phyloP scores from a whole-genome alignment of 2,113 vertebrate species.

The Strigops habroptila region DNA sequence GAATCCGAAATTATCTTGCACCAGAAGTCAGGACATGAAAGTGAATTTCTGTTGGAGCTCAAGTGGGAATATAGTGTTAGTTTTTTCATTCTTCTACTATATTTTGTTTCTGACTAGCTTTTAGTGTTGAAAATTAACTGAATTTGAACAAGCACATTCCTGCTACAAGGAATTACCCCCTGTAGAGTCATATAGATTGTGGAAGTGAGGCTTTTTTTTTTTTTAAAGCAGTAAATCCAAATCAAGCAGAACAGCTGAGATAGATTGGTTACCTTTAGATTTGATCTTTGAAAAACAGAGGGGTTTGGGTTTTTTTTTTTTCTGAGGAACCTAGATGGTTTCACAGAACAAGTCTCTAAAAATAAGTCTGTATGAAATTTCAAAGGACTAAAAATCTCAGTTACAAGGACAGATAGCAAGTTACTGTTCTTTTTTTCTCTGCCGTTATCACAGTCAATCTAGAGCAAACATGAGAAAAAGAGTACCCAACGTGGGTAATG shows the following conservation, averaged over 20 bases:
- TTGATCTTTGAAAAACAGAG: background rate
- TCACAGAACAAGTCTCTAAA: background rate
- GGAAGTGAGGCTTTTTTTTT: background rate
- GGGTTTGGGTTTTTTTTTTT: too few relatives aligned
- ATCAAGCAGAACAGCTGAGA: background rate
- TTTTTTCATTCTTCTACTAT: background rate
- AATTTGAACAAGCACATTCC: background rate
- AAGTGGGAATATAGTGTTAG: fast-evolving
- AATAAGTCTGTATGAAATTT: background rate
- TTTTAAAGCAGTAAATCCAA: background rate
- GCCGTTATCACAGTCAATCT: background rate
- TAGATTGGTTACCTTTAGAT: background rate
- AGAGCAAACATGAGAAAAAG: background rate
- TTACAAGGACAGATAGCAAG: background rate
- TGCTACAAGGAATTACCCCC: background rate
- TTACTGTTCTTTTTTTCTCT: background rate
- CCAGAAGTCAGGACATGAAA: background rate
- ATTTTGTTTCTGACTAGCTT: background rate
- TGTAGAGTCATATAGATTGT: background rate
- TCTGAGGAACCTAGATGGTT: background rate
- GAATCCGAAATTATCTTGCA: background rate
- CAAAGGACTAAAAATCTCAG: background rate
- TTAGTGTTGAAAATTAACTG: background rate
- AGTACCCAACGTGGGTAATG: fast-evolving
- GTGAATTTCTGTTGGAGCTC: background rate